phyloP scores from a whole-genome alignment of 2,888 invertebrate genomes.

The Agrotis segetum region DNA sequence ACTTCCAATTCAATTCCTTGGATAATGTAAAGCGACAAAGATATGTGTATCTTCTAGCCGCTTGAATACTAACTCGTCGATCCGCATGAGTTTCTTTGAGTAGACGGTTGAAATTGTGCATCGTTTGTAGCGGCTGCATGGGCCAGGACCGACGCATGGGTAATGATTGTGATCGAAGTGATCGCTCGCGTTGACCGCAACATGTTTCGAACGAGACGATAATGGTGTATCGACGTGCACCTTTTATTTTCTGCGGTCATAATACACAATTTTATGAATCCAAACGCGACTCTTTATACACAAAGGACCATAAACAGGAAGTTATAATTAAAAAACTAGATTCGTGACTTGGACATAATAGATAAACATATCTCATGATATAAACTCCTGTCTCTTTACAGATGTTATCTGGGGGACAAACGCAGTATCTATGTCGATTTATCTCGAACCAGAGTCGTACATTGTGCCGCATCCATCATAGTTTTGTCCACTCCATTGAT shows the following conservation, averaged over 20 bases:
- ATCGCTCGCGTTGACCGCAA: slow-evolving; percentile 86
- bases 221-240: slow-evolving; percentile 80
- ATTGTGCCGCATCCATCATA: slow-evolving; percentile 85
- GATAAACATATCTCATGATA: slow-evolving; percentile 72
- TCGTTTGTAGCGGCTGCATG: slow-evolving; percentile 78
- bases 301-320: slow-evolving; percentile 61
- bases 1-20: slow-evolving; percentile 83
- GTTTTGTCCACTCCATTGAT: slow-evolving; percentile 85
- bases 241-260: slow-evolving; percentile 83
- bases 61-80: slow-evolving; percentile 75
- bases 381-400: slow-evolving; percentile 78
- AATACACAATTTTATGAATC: slow-evolving; percentile 77
- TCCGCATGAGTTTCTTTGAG: slow-evolving; percentile 64
- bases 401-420: slow-evolving; percentile 80
- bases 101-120: slow-evolving; percentile 76
- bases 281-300: slow-evolving; percentile 65
- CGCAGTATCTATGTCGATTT: slow-evolving; percentile 80
- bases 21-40: slow-evolving; percentile 84
- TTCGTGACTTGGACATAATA: slow-evolving; percentile 53
- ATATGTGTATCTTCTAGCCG: slow-evolving; percentile 78
- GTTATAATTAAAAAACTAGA: slow-evolving; percentile 66
- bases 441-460: slow-evolving; percentile 77
- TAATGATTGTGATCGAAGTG: slow-evolving; percentile 86
- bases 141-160: slow-evolving; percentile 74
- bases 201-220: slow-evolving; percentile 87